Evolutionary conservation across 2,888 invertebrate species (phyloP).

Genomic region (Drosophila fulvimacula): DNA sequence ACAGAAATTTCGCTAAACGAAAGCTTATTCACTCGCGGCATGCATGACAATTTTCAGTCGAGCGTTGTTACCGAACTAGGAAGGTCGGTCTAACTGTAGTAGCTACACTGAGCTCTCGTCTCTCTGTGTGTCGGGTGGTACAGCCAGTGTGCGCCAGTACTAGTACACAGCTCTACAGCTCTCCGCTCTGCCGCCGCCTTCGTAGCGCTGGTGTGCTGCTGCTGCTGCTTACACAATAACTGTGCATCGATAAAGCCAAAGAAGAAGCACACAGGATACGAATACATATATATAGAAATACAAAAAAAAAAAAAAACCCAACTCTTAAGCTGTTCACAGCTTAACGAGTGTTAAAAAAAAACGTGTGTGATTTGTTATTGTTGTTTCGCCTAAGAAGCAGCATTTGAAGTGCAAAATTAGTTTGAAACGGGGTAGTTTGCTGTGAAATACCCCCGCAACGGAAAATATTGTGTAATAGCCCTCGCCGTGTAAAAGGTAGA

Average conservation of each 20-base stretch:
- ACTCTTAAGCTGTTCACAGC: constrained; percentile 67
- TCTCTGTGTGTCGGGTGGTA: constrained; percentile 78
- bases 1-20: constrained; percentile 64
- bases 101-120: constrained; percentile 78
- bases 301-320: constrained; percentile 34
- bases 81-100: constrained; percentile 83
- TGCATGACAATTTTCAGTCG: constrained; percentile 84
- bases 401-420: constrained; percentile 62
- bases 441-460: constrained; percentile 62
- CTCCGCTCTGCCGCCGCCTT: constrained; percentile 74
- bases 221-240: constrained; percentile 82
- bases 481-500: constrained; percentile 76
- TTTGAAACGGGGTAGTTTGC: constrained; percentile 76
- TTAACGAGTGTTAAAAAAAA: constrained; percentile 58
- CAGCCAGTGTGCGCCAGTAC: constrained; percentile 73
- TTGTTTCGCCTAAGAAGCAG: constrained; percentile 53
- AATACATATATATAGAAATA: constrained; percentile 35
- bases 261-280: constrained; percentile 76
- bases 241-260: constrained; percentile 78
- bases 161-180: constrained; percentile 74
- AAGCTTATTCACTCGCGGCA: constrained; percentile 83
- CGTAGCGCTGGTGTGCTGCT: constrained; percentile 67
- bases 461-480: constrained; percentile 73
- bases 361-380: constrained; percentile 75
- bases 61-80: constrained; percentile 84